Percentiles rank a stretch among this genome's conserved stretches.
phyloP scores from a whole-genome alignment of 2,797 vertebrate genomes.

The Tokudaia tokunoshimensis region DNA sequence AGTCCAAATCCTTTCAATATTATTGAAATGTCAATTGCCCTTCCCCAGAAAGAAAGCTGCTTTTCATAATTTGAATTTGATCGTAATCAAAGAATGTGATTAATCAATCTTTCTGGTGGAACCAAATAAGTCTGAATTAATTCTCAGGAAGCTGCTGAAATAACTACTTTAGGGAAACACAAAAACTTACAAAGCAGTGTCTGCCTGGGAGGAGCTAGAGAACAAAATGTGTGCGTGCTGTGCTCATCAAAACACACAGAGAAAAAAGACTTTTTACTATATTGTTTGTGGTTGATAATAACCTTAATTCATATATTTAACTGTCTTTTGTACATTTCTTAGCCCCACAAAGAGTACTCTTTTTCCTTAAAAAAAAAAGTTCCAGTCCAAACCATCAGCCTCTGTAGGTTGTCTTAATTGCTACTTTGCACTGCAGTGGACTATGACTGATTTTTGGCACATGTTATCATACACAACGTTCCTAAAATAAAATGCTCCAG shows the following conservation, averaged over 20 bases:
- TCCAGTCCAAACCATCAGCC: conserved; percentile 78
- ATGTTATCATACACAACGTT: conserved; percentile 84
- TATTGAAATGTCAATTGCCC: conserved; percentile 2
- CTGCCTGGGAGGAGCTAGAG: not conserved
- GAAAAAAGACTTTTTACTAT: not conserved
- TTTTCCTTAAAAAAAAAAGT: conserved; percentile 60
- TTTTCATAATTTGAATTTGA: conserved; percentile 56
- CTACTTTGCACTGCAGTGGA: conserved; percentile 86
- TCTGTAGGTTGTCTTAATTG: conserved; percentile 89
- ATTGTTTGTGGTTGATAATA: conserved; percentile 49
- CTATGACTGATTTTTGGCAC: conserved; percentile 88
- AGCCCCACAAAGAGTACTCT: conserved; percentile 77
- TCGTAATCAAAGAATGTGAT: conserved; percentile 38
- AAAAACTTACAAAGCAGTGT: not conserved
- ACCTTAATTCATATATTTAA: conserved; percentile 69
- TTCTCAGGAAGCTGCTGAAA: conserved; percentile 38
- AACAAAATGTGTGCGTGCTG: conserved; percentile 1
- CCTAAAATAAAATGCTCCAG: conserved; percentile 88
- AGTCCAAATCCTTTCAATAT: conserved; percentile 12
- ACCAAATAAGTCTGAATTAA: conserved; percentile 47
- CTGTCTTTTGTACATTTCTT: conserved; percentile 71
- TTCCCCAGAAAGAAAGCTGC: conserved; percentile 36
- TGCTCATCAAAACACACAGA: conserved; percentile 64
- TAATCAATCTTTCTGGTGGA: conserved; percentile 12
- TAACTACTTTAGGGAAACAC: not conserved